phyloP scores from a whole-genome alignment of 2,888 invertebrate genomes.

The Tinea semifulvella region DNA sequence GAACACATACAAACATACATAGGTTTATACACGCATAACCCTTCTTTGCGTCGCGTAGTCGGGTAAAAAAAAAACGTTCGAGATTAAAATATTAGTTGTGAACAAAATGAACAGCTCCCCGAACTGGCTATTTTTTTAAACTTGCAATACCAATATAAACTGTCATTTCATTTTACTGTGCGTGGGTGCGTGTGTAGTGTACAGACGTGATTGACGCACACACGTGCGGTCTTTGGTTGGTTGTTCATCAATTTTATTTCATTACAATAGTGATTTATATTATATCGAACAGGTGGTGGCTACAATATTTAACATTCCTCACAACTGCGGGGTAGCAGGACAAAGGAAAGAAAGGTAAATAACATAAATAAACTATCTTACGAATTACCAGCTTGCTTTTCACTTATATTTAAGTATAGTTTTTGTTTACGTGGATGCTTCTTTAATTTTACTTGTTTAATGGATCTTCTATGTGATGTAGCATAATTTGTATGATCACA shows the following conservation, averaged over 20 bases:
- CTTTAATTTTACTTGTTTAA: no score
- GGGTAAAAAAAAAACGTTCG: no score
- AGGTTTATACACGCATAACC: no score
- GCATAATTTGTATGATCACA: no score
- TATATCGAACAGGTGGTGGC: not conserved
- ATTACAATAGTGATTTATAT: not conserved
- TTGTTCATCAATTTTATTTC: not conserved
- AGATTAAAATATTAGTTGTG: no score
- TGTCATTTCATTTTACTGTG: not conserved
- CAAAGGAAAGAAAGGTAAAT: conserved; percentile 1
- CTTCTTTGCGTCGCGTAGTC: no score
- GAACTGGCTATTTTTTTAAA: no score
- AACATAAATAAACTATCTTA: conserved; percentile 1
- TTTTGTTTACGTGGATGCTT: conserved; percentile 6
- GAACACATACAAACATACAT: no score
- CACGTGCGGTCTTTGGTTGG: not conserved
- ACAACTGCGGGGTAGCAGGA: not conserved
- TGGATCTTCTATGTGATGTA: no score
- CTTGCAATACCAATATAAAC: no score
- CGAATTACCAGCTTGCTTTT: not conserved
- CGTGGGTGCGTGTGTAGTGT: not conserved
- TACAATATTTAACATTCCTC: not conserved
- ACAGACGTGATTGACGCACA: no score
- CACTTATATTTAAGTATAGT: not conserved
- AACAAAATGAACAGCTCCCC: no score